Conservation (phyloP, 1,140 invertebrate genomes). For the Cyclina sinensis region DNA sequence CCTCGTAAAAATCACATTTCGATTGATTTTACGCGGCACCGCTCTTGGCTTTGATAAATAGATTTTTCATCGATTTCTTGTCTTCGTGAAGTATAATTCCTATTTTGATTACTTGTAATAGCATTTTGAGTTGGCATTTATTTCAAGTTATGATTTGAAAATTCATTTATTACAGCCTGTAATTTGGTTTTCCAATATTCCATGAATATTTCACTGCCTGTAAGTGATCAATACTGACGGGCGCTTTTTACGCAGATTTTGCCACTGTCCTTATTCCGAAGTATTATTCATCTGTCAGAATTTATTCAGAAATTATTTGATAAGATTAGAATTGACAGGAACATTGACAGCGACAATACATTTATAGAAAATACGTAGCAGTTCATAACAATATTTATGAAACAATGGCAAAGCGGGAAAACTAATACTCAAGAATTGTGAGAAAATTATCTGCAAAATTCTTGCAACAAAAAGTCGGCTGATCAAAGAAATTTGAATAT, state of each 20-base stretch:
- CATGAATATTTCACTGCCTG: constrained; percentile 55
- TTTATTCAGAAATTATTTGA: constrained; percentile 65
- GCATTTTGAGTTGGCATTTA: constrained; percentile 63
- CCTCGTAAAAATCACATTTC: constrained; percentile 51
- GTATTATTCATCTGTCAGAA: constrained; percentile 55
- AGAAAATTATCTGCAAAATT: constrained; percentile 5
- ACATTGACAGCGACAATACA: constrained; percentile 12
- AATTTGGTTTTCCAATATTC: constrained; percentile 61
- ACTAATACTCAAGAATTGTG: not conserved
- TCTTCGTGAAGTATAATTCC: constrained; percentile 56
- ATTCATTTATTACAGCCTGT: constrained; percentile 57
- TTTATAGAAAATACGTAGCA: constrained; percentile 37
- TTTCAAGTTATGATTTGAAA: constrained; percentile 67
- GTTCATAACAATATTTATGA: constrained; percentile 11
- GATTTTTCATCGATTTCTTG: constrained; percentile 38
- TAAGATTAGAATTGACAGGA: constrained; percentile 41
- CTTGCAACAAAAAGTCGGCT: not conserved
- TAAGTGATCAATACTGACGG: constrained; percentile 40
- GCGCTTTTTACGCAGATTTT: constrained; percentile 28
- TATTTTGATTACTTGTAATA: constrained; percentile 63
- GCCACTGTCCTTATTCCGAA: constrained; percentile 29
- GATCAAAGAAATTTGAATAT: not conserved
- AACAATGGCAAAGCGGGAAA: constrained; percentile 3
- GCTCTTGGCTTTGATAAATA: constrained; percentile 48
- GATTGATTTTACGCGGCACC: constrained; percentile 43